Percentiles rank a stretch among this genome's conserved stretches.
Evolutionary conservation across 2,113 vertebrate genomes (phyloP).

Genomic region (Ancistrus triradiatus): DNA sequence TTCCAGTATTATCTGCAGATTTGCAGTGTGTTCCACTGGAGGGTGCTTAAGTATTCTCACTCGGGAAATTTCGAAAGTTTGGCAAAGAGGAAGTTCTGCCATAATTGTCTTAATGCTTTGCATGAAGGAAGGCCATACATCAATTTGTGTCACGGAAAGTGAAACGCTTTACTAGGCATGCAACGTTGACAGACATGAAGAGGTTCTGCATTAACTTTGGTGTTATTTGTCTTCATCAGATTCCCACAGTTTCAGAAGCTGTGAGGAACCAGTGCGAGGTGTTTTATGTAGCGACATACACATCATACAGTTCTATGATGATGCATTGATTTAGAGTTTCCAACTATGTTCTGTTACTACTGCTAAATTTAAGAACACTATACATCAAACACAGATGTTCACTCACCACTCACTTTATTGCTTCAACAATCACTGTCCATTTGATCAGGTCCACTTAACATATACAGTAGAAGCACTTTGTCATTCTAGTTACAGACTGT

Average conservation of each 20-base stretch:
- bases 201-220: constrained; percentile 20
- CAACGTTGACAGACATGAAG: constrained; percentile 20
- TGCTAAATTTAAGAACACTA: too few relatives aligned
- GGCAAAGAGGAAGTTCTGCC: constrained; percentile 18
- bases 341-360: too few relatives aligned
- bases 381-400: too few relatives aligned
- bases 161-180: constrained; percentile 30
- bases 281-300: constrained; percentile 3
- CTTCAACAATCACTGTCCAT: too few relatives aligned
- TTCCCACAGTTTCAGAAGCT: background rate
- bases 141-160: constrained; percentile 39
- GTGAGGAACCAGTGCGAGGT: too few relatives aligned
- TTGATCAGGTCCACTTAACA: too few relatives aligned
- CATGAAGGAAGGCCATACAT: constrained; percentile 43
- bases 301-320: constrained; percentile 26
- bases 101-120: constrained; percentile 42
- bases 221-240: constrained; percentile 47
- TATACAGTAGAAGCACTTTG: too few relatives aligned
- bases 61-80: constrained; percentile 15
- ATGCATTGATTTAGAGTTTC: too few relatives aligned
- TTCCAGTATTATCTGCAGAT: too few relatives aligned
- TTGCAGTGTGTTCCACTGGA: background rate
- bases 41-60: background rate
- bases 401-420: too few relatives aligned
- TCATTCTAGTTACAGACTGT: too few relatives aligned